A percentile compares a stretch with the other conserved stretches of the same genome.
Conservation (phyloP, 2,113 vertebrate species). For the Pedetes capensis region DNA sequence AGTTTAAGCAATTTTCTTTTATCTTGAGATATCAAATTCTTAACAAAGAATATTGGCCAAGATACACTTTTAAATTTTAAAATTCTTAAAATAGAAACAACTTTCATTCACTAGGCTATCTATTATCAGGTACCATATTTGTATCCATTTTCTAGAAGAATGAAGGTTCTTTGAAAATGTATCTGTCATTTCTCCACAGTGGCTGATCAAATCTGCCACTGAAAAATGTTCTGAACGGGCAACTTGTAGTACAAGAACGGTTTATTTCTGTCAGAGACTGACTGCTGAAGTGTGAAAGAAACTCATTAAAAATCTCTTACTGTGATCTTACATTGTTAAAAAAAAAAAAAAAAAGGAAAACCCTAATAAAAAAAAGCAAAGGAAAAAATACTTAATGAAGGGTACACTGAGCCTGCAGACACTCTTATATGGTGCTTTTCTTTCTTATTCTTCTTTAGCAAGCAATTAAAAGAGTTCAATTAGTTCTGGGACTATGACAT, state of each 20-base stretch:
- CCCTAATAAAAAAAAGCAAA: conserved; percentile 78
- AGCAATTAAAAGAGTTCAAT: conserved; percentile 80
- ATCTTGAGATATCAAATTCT: background rate
- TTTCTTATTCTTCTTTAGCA: conserved; percentile 68
- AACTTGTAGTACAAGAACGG: conserved; percentile 81
- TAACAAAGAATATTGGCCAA: conserved; percentile 53
- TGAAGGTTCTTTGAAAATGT: conserved; percentile 77
- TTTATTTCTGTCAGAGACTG: conserved; percentile 84
- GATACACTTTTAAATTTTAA: conserved; percentile 46
- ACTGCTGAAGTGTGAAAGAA: conserved; percentile 86
- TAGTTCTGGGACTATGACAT: conserved; percentile 74
- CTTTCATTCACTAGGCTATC: conserved; percentile 25
- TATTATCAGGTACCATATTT: conserved; percentile 65
- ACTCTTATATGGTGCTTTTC: conserved; percentile 74
- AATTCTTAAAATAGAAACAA: conserved; percentile 63
- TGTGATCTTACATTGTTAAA: conserved; percentile 81
- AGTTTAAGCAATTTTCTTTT: background rate
- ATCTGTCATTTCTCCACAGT: conserved; percentile 77
- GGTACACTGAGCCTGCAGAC: conserved; percentile 76
- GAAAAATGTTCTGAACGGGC: conserved; percentile 83
- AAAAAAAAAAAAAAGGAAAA: conserved; percentile 64
- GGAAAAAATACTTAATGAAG: conserved; percentile 82
- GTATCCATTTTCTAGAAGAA: conserved; percentile 75
- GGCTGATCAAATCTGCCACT: conserved; percentile 81
- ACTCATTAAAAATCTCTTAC: conserved; percentile 88